Evolutionary conservation across 2,888 invertebrate species (phyloP).

Genomic region (Epirrhoe alternata): DNA sequence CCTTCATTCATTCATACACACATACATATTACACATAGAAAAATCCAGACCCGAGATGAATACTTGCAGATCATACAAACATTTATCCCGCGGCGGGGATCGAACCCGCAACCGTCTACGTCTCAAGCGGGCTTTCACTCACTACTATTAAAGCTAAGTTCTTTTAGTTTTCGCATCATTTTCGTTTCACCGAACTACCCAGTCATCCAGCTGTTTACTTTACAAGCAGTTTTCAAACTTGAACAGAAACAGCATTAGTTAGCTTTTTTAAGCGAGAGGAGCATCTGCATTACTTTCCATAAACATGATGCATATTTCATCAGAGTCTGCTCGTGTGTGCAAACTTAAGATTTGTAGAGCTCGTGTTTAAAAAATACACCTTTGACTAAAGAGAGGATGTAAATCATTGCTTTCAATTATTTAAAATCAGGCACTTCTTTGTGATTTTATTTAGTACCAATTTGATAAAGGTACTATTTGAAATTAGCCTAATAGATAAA

Average conservation of each 20-base stretch:
- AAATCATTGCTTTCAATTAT: not conserved
- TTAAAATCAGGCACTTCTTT: too few relatives aligned
- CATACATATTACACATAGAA: too few relatives aligned
- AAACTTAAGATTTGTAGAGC: slow-evolving; percentile 36
- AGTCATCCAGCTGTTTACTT: slow-evolving; percentile 30
- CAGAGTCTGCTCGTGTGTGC: slow-evolving; percentile 31
- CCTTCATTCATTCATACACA: too few relatives aligned
- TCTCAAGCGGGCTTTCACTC: too few relatives aligned
- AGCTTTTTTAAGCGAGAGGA: slow-evolving; percentile 42
- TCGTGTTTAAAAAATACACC: slow-evolving; percentile 4
- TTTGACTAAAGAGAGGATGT: not conserved
- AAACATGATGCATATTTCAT: slow-evolving; percentile 45
- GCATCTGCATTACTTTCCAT: slow-evolving; percentile 44
- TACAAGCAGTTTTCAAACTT: slow-evolving; percentile 37
- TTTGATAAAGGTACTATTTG: too few relatives aligned
- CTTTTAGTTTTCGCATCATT: not conserved
- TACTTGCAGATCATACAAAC: too few relatives aligned
- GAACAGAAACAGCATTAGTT: slow-evolving; percentile 42
- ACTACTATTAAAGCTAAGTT: too few relatives aligned
- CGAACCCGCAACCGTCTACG: too few relatives aligned
- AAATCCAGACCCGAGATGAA: too few relatives aligned
- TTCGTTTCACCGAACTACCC: not conserved
- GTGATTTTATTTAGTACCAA: too few relatives aligned
- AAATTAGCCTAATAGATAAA: too few relatives aligned
- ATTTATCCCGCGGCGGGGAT: too few relatives aligned